Base-by-base conservation (phyloP, 2,888 invertebrate species). In the Neria commutata region DNA sequence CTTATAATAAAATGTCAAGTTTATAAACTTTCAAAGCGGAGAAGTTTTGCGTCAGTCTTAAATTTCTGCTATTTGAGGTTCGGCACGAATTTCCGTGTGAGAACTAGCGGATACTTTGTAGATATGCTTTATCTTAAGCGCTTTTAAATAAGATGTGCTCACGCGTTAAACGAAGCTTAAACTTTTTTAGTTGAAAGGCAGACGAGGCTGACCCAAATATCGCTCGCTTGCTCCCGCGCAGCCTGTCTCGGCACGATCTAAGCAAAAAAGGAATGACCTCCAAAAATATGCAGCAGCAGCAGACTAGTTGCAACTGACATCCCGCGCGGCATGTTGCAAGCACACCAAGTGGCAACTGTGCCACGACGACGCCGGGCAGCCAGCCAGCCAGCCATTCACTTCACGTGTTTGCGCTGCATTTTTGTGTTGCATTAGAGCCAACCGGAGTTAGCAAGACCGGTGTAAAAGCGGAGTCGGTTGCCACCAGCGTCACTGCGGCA, bases 281-380 rank as follows among this genome's bases (percentile, higher is more conserved):
- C 58, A 58, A 58, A 58, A 54, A 58, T 25, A 58, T 53, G 52
- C 47, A n/a, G n/a, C n/a, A n/a, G n/a, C n/a, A n/a, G n/a, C n/a
- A 37, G n/a, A 4, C 37, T n/a, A 37, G 4, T 14, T 6, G n/a
- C 21, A 48, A 40, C 16, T 25, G 2, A 1, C 3, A 24, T 11
- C 3, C 34, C 34, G 3, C 34, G 46, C 24, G 19, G 24, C 10
- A 11, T 17, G 11, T 57, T 52, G 52, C 54, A 33, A 58, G 17
- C 54, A 50, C 23, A 11, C 6, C 8, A 37, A 37, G 16, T n/a
- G 37, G 37, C 37, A 37, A 37, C 8, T 29, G 29, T 29, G 14
- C n/a, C n/a, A n/a, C 8, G 4, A 14, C 6, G 37, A 4, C n/a
- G 37, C 37, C 19, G 21, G 21, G 29, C 11, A 29, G 11, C 29